Evolutionary conservation across 2,888 invertebrate genomes (phyloP), one percentile per base, ranked within the genome.

Genomic region (Ectropis crepuscularia): DNA sequence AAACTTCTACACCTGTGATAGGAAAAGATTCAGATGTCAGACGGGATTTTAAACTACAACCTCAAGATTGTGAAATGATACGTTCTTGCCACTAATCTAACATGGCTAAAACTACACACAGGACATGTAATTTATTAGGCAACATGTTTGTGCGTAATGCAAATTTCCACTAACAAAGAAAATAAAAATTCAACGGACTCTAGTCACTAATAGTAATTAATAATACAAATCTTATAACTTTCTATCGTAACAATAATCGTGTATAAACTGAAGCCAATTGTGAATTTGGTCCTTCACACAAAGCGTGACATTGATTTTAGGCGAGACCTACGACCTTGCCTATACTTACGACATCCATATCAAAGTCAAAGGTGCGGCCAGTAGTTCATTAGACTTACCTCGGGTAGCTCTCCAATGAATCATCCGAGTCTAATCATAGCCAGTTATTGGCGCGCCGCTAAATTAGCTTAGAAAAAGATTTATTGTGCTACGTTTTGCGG

Each of bases 381-480:
- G 45, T 55, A 53, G 53, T 63, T 59, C 57, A 65, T 59, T 53
- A 61, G 47, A 36, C 53, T 53, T 16, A 41, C 42, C n/a, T 49
- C 54, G 48, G 67, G 64, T 58, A 38, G 48, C 59, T 53, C 57
- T 39, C 43, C 28, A 55, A 46, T 64, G 55, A 55, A 61, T 48
- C 48, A 59, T 71, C 55, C 59, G 50, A 50, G 64, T 61, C 53
- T 63, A 63, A 55, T 66, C 63, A 62, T 63, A 55, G 65, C 53
- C 65, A 36, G 37, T 64, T 46, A 61, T 65, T 48, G 57, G 57
- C 36, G 43, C 39, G 38, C 43, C 46, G 53, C 57, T 42, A 46
- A 63, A 58, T 63, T 63, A 46, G 42, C 58, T 39, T 57, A 36
- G 12, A 47, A 42, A 28, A 39, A 39, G 45, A 36, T 45, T 45